A percentile compares a stretch with the other conserved stretches of the same genome.
Evolutionary conservation across 2,113 vertebrate genomes (phyloP).

Genomic region (Regulus satrapa): DNA sequence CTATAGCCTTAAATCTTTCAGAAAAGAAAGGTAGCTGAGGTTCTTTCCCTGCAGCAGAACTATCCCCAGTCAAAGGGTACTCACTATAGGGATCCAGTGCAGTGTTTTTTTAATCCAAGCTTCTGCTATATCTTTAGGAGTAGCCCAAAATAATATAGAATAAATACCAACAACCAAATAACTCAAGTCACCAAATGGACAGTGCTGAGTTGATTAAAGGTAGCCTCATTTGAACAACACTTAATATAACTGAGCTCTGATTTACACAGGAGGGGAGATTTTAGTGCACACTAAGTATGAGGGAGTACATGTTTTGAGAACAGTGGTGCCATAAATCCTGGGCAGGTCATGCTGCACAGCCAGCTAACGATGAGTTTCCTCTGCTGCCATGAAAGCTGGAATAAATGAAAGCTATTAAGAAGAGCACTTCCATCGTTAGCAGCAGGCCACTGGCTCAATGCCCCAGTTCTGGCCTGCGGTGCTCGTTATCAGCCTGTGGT

Average conservation of each 20-base stretch:
- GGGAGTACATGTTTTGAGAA: background rate
- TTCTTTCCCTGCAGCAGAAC: background rate
- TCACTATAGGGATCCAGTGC: background rate
- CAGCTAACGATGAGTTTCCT: background rate
- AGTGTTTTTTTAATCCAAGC: background rate
- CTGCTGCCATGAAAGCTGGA: background rate
- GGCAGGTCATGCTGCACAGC: background rate
- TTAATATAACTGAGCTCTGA: background rate
- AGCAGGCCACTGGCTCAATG: background rate
- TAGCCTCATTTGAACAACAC: background rate
- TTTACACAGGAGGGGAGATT: background rate
- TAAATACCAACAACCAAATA: background rate
- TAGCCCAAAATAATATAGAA: background rate
- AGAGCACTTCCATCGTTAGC: background rate
- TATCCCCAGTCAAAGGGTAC: background rate
- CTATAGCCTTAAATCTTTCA: background rate
- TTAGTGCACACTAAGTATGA: background rate
- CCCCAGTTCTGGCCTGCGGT: accelerated
- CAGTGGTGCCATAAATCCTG: accelerated
- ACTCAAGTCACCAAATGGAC: background rate
- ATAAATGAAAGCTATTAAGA: background rate
- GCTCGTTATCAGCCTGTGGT: background rate
- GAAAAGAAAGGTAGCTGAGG: background rate
- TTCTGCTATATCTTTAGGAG: background rate
- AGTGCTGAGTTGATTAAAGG: background rate